Base-by-base conservation (phyloP, 92 coral and sea anemone genomes). In the Palythoa grandiflora region DNA sequence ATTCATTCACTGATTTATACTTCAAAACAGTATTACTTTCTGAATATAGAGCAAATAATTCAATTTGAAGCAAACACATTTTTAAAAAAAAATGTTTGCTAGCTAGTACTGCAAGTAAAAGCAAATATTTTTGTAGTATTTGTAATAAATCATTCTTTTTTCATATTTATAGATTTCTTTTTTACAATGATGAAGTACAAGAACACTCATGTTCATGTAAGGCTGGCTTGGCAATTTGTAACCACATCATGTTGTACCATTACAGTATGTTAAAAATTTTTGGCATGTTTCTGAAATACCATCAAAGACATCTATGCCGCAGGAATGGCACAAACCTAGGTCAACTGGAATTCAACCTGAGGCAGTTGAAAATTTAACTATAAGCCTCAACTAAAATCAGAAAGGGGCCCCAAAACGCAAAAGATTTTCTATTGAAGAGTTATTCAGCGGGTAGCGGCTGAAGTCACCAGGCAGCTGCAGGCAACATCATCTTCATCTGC, bases 271-370 rank as follows among this genome's bases (percentile, higher is more conserved):
- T 75, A 44, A 83, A 79, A 47, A 59, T 90, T 36, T 15, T 51
- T 50, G 57, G n/a, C n/a, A 73, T 90, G 90, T 87, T 14, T 90
- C 86, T 28, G 88, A 51, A 75, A 20, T 87, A 36, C 88, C 90
- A 21, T 90, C 93, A 35, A 90, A 90, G 78, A 90, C 90, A 39
- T 87, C 88, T 83, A 75, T 90, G 20, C 90, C 93, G 19, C 88
- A 90, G 89, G 79, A 75, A 75, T 19, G 79, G 59, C 79, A 75
- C 44, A 75, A 75, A 16, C 59, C 79, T 16, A 40, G 79, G 44
- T 40, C 79, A 75, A 37, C 59, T 75, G 79, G 59, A 11, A 75
- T 75, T 40, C 44, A 40, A 17, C 79, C 59, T 12, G 57, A 47
- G 44, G 44, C 79, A n/a, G 44, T 19, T 75, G 59, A 75, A 17